Conservation (phyloP, 2,113 vertebrate species). For the Phrynocephalus versicolor region DNA sequence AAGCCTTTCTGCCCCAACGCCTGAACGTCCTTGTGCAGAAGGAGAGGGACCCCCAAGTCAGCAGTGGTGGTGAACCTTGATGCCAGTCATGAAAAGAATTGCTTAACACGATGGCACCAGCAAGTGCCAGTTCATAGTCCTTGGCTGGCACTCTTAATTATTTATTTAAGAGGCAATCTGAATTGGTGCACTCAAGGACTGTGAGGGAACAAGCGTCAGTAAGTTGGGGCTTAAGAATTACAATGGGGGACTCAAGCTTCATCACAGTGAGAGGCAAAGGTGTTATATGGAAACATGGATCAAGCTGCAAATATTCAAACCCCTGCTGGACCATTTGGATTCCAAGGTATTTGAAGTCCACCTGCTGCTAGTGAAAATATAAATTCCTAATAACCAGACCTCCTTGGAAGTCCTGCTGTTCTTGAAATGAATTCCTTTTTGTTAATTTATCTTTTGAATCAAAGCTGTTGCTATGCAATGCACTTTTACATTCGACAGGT, state of each 20-base stretch:
- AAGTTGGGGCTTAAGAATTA: neutral
- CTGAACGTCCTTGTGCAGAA: neutral
- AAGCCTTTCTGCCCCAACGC: neutral
- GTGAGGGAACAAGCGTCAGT: neutral
- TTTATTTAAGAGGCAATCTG: neutral
- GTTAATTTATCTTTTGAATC: conserved; percentile 56
- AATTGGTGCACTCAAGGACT: neutral
- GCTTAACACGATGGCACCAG: neutral
- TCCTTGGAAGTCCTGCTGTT: conserved; percentile 46
- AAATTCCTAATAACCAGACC: conserved; percentile 43
- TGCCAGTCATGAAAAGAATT: neutral
- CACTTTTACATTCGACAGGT: neutral
- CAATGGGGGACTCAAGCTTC: neutral
- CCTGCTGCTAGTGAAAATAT: conserved; percentile 55
- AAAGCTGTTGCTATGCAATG: conserved; percentile 22
- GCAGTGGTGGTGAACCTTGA: neutral
- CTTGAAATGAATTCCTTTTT: conserved; percentile 53
- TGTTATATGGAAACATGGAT: conserved; percentile 47
- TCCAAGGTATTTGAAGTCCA: conserved; percentile 53
- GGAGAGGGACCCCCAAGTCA: neutral
- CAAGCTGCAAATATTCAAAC: conserved; percentile 62
- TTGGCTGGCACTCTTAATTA: neutral
- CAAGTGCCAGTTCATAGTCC: neutral
- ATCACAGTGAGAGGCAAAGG: neutral
- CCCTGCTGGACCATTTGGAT: conserved; percentile 61